phyloP scores from a whole-genome alignment of 2,797 vertebrate species.

The Sitta carolinensis region DNA sequence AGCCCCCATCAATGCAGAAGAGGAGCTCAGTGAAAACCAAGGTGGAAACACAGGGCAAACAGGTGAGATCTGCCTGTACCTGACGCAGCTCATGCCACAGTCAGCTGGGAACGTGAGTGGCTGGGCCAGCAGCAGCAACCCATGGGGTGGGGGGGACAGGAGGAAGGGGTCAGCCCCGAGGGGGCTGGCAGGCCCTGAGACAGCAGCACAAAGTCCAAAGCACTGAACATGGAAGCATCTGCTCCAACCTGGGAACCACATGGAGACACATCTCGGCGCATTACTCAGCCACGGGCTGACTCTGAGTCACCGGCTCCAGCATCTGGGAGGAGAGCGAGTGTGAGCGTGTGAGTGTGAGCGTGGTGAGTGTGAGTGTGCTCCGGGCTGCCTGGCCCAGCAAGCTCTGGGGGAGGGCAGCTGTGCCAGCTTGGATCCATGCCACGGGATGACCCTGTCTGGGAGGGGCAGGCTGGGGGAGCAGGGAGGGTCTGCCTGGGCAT shows the following conservation, averaged over 20 bases:
- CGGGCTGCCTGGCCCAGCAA: neutral
- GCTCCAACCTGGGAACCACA: slow-evolving; percentile 29
- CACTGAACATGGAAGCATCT: neutral
- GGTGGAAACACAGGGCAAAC: neutral
- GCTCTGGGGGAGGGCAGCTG: neutral
- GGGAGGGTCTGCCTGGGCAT: neutral
- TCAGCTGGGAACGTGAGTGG: fast-evolving
- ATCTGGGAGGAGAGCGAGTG: neutral
- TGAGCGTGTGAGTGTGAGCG: neutral
- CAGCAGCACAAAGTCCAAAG: neutral
- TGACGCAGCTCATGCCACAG: neutral
- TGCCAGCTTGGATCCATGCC: fast-evolving
- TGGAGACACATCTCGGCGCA: neutral
- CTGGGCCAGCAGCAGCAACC: neutral
- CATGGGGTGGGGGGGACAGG: fast-evolving
- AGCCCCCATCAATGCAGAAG: neutral
- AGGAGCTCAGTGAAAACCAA: neutral
- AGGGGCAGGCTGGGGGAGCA: neutral
- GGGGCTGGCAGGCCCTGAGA: neutral
- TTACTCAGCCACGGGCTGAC: slow-evolving; percentile 58
- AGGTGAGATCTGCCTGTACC: neutral
- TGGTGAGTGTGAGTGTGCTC: neutral
- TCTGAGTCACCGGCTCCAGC: slow-evolving; percentile 49
- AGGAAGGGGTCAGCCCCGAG: neutral
- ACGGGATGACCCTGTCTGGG: fast-evolving